Evolutionary conservation across 1,140 invertebrate genomes (phyloP).

Genomic region (Zaprionus davidi): DNA sequence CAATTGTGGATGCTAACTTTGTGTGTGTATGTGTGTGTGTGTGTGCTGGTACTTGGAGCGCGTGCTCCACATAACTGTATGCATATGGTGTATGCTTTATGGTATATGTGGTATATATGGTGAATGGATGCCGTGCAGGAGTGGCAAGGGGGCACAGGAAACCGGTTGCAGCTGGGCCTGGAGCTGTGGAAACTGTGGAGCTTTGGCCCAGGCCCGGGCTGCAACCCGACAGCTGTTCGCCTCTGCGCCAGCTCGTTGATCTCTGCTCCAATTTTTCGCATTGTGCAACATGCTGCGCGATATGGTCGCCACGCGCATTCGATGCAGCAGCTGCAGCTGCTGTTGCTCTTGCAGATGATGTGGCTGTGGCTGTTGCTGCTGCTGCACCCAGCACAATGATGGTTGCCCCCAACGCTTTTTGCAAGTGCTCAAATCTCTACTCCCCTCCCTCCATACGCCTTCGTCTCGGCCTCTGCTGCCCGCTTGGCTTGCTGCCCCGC

Average conservation of each 20-base stretch:
- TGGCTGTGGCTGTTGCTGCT: background rate
- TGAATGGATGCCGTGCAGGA: background rate
- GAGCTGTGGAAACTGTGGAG: background rate
- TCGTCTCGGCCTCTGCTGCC: background rate
- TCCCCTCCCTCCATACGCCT: background rate
- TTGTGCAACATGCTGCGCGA: slow-evolving; percentile 69
- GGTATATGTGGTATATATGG: slow-evolving; percentile 13
- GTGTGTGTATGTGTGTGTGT: too few relatives aligned
- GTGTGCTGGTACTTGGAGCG: background rate
- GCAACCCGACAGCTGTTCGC: slow-evolving; percentile 46
- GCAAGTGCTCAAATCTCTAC: background rate
- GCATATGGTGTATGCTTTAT: slow-evolving; percentile 34
- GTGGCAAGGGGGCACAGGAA: slow-evolving; percentile 48
- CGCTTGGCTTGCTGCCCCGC: slow-evolving; percentile 33
- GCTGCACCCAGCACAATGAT: slow-evolving; percentile 56
- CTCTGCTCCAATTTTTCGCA: slow-evolving; percentile 74
- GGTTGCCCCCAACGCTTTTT: slow-evolving; percentile 10
- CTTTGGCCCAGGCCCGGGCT: slow-evolving; percentile 13
- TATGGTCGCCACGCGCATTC: slow-evolving; percentile 39
- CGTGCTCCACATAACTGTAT: slow-evolving; percentile 40
- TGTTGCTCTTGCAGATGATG: slow-evolving; percentile 20
- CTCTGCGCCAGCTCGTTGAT: slow-evolving; percentile 73
- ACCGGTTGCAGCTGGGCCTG: slow-evolving; percentile 61
- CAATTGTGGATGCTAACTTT: slow-evolving; percentile 3
- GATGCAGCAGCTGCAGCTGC: slow-evolving; percentile 48